A percentile compares a stretch with the other conserved stretches of the same genome.
Conservation (phyloP, 2,113 vertebrate genomes). For the Cephalopterus ornatus region DNA sequence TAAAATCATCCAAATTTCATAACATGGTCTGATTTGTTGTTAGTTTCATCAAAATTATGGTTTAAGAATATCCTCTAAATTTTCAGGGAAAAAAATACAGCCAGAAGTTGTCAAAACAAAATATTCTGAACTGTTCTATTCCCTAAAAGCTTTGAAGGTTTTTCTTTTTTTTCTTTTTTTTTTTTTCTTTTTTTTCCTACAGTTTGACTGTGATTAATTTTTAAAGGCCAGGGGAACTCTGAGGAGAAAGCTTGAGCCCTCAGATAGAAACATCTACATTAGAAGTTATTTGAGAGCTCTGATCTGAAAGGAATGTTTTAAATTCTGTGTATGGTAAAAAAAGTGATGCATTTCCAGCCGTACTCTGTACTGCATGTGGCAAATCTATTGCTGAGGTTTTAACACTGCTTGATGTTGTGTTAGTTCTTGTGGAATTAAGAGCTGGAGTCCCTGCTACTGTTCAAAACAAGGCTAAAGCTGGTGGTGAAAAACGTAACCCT, state of each 20-base stretch:
- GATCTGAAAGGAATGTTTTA: not conserved
- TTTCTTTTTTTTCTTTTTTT: not conserved
- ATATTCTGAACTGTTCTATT: not conserved
- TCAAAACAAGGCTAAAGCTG: not conserved
- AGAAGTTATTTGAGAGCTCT: not conserved
- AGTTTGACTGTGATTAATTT: constrained; percentile 24
- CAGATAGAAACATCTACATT: not conserved
- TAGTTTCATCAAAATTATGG: not conserved
- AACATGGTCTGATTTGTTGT: not conserved
- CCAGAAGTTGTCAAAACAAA: not conserved
- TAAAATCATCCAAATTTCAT: not conserved
- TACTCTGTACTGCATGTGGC: not conserved
- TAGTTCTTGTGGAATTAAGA: not conserved
- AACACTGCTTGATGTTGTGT: not conserved
- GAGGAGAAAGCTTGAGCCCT: not conserved
- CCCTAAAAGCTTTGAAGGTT: not conserved
- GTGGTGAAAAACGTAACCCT: not conserved
- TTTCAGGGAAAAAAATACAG: not conserved
- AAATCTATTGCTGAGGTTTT: not conserved
- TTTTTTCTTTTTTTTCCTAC: too few species aligned
- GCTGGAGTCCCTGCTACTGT: not conserved
- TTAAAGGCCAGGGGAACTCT: not conserved
- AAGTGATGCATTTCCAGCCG: not conserved
- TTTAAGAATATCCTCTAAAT: not conserved
- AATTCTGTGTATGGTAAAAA: not conserved